Base-by-base conservation (phyloP, 2,888 invertebrate genomes). In the Imbricaverruca yamaguchii region DNA sequence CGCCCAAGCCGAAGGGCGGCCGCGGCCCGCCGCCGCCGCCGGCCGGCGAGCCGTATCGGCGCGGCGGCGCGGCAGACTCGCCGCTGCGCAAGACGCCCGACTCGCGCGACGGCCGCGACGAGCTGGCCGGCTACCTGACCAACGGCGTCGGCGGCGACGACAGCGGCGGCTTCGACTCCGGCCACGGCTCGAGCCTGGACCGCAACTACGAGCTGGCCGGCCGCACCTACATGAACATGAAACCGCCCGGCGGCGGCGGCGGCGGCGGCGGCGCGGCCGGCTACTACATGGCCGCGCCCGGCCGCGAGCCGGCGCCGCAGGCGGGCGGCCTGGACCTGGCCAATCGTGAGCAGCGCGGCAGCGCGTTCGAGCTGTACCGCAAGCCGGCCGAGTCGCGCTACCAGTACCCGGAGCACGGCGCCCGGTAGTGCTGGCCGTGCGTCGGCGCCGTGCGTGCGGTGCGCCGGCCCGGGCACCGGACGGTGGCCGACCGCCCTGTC, bases 281-380 rank as follows among this genome's bases (percentile, higher is more conserved):
- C 10, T 83, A 82, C 78, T 83, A 83, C 82, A 81, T 83, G 23
- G 83, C 83, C 67, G 83, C 82, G 21, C 84, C 84, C 23, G 79
- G 82, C n/a, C 81, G 82, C 55, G 59, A 80, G 74, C 65, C 59
- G 23, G 67, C 74, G 59, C 21, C 79, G 55, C 53, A 53, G n/a
- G 8, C 79, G 53, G 80, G 69, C 67, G 80, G 87, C 83, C 87
- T 91, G 21, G 91, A 92, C 85, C 89, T 96, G 86, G 94, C 94
- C 81, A 95, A 95, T 80, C 93, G 95, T 85, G 96, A 96, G 86
- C 95, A 96, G 86, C 90, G 96, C 81, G 96, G 96, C 57, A 96
- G 96, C 83, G 97, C 97, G n/a, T 96, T 97, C 87, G 96, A 96
- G 88, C 89, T 96, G 83, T 97, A 96, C 87, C 92, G 95, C 84